These are phyloP conservation scores for Daubentonia madagascariensis DNA, from an alignment of 2,113 vertebrate genomes.

Conservation along the genomic window DNA sequence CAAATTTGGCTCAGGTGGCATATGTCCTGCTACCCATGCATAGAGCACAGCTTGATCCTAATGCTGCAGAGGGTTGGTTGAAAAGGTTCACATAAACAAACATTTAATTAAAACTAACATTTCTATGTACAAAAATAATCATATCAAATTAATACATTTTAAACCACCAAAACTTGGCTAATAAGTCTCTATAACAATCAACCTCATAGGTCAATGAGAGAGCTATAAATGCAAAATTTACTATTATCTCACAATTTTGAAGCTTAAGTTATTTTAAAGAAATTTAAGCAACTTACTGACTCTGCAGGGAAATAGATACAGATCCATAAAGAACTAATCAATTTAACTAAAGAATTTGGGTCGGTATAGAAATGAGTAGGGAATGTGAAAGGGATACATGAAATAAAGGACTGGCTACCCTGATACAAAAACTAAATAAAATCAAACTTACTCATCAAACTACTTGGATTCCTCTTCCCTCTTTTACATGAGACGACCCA, in stretches of 20 bases:
- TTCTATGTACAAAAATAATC: not conserved
- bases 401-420: not conserved
- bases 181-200: not conserved
- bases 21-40: not conserved
- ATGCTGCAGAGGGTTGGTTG: not conserved
- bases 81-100: not conserved
- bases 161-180: not conserved
- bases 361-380: not conserved
- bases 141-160: not conserved
- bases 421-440: not conserved
- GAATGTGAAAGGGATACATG: not conserved
- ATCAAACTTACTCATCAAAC: not conserved
- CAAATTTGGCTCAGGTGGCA: not conserved
- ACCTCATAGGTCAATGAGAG: not conserved
- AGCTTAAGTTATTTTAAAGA: conserved; percentile 6
- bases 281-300: not conserved
- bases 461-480: not conserved
- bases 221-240: not conserved
- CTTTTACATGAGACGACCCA: not conserved
- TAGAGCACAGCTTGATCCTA: not conserved
- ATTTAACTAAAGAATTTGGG: not conserved
- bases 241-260: not conserved
- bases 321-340: not conserved
- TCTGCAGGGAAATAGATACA: not conserved
- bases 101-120: not conserved